Base-by-base conservation (phyloP, 2,113 vertebrate species). In the Okapia johnstoni region DNA sequence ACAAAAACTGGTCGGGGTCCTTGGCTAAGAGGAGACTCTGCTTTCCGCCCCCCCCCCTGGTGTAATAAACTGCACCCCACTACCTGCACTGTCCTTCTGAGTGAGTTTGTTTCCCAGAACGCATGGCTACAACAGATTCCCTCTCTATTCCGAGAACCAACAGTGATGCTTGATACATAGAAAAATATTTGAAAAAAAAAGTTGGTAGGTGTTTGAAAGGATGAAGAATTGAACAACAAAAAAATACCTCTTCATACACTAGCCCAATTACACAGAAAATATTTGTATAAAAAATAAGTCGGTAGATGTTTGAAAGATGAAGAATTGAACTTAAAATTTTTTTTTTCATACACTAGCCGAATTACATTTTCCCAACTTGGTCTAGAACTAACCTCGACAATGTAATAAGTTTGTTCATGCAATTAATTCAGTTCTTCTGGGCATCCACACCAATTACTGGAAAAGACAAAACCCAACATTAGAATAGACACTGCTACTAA, bases 381-480 rank as follows among this genome's bases (percentile, higher is more conserved):
- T 60, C 88, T 93, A 70, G 70, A 95, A 83, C 40, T 43, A 88
- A 85, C 90, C 40, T 92, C 93, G 94, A 91, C 58, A 91, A 61
- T 40, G 93, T 40, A 87, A n/a, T 93, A 94, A 73, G 91, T 96
- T 96, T 94, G 88, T 73, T 92, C 83, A 52, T n/a, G 83, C 88
- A 95, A 97, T 97, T 98, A 97, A 98, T 97, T 97, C 85, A 87
- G 86, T 52, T 96, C 96, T 97, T 97, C 94, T 89, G 83, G 94
- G 94, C 61, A 94, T 95, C 95, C 85, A 48, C 73, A 97, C 86
- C 97, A 97, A 98, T 97, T 95, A 97, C 96, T 89, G 77, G 85
- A 81, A 95, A 93, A 97, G 94, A 96, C 85, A 94, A 98, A 97
- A 98, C 94, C 40, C 95, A 97, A 85, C 95, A 96, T 96, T 95